Base-by-base conservation (phyloP, 2,113 vertebrate species). In the Gallinago paraguaiae region DNA sequence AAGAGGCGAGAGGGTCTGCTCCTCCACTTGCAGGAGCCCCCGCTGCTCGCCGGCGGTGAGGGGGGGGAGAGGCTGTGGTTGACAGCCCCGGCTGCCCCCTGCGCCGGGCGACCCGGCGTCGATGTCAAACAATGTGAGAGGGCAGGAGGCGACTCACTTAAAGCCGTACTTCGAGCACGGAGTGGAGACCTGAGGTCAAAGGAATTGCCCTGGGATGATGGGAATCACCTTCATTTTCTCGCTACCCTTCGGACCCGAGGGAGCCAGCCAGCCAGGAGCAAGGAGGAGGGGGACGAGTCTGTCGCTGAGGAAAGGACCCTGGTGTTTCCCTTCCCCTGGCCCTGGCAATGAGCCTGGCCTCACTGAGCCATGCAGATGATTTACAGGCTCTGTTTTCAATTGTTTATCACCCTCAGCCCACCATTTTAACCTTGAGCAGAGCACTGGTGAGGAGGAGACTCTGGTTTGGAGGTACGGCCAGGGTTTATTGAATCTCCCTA, bases 311-410 rank as follows among this genome's bases (percentile, higher is more conserved):
- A 71, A 75, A 68, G 35, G 30, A 79, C n/a, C 35, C 37, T 5
- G 2, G 11, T 72, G 82, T 87, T 92, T 82, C 87, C 65, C 77
- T 20, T 69, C 81, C 33, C 30, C 41, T 78, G 72, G 60, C 87
- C 84, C 87, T 94, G 92, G 81, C 78, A 91, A 91, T 93, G 93
- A 96, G 90, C 87, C 78, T 96, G 93, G 61, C 84, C 82, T 57
- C 67, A 71, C 87, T 69, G 78, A 91, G 65, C 57, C 63, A 1
- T 13, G n/a, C 70, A 67, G 25, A 90, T 90, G 70, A 64, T 76
- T 82, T 65, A 69, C 61, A 65, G 65, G 31, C 20, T 68, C 76
- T 31, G 2, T 64, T 84, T 89, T 51, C 84, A 60, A 37, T 70
- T 67, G 12, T 24, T 69, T 22, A 14, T 53, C 67, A 46, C 31